A percentile compares a stretch with the other conserved stretches of the same genome.
phyloP scores from a whole-genome alignment of 1,140 invertebrate species.

The Lordiphosa stackelbergi region DNA sequence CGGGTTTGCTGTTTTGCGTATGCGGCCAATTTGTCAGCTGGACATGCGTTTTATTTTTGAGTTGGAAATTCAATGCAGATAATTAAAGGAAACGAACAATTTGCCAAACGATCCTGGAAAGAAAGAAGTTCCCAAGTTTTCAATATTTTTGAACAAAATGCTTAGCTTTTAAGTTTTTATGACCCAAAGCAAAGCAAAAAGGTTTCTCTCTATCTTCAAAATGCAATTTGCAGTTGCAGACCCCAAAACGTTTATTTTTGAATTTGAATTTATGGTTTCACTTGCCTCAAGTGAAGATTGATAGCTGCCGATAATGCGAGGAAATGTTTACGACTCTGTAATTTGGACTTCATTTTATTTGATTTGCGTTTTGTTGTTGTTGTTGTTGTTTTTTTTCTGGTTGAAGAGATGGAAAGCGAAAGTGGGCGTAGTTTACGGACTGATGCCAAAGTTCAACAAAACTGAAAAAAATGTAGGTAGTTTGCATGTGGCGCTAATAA shows the following conservation, averaged over 20 bases:
- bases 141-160: constrained; percentile 10
- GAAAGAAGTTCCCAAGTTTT: not conserved
- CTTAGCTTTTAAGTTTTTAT: constrained; percentile 17
- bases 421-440: constrained; percentile 27
- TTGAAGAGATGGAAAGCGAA: constrained; percentile 52
- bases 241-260: constrained; percentile 13
- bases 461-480: constrained; percentile 6
- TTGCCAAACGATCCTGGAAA: constrained; percentile 19
- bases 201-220: constrained; percentile 45
- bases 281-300: constrained; percentile 65
- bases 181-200: constrained; percentile 16
- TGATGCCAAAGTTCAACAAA: constrained; percentile 42
- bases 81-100: constrained; percentile 68
- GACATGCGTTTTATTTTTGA: constrained; percentile 70
- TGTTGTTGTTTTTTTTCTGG: not conserved
- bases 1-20: constrained; percentile 51
- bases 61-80: constrained; percentile 43
- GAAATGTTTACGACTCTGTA: constrained; percentile 73
- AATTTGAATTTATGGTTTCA: constrained; percentile 73
- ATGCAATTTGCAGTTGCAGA: constrained; percentile 46
- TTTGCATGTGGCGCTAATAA: constrained; percentile 54
- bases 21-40: constrained; percentile 67
- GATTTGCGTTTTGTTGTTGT: constrained; percentile 44
- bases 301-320: constrained; percentile 71
- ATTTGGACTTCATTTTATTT: constrained; percentile 72